These are phyloP conservation scores for Myopa tessellatipennis DNA, from an alignment of 2,888 invertebrate species.

Conservation along the genomic window DNA sequence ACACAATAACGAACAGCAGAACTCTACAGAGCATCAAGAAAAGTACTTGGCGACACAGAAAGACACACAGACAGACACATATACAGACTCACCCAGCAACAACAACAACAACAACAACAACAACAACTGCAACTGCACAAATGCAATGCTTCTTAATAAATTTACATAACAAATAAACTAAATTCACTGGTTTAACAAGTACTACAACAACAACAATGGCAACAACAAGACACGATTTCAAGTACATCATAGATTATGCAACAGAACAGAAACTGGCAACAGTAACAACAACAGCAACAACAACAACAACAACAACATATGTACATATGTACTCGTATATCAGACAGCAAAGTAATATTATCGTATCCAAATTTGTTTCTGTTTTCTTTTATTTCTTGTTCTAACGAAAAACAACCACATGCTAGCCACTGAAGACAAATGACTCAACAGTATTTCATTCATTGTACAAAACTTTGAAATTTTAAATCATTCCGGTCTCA, in stretches of 20 bases:
- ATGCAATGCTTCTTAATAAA: constrained; percentile 25
- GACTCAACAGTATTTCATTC: not conserved
- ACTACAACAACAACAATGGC: constrained; percentile 24
- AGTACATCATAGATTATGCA: constrained; percentile 28
- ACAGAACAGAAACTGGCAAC: constrained; percentile 25
- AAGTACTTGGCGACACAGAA: constrained; percentile 34
- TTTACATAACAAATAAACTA: constrained; percentile 45
- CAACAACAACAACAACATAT: constrained; percentile 15
- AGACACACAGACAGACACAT: constrained; percentile 25
- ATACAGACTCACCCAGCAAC: constrained; percentile 33
- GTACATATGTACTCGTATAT: not conserved
- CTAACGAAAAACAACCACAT: too few species aligned
- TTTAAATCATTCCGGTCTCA: not conserved
- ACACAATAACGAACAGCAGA: not conserved
- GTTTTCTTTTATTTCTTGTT: too few species aligned
- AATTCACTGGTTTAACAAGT: constrained; percentile 36
- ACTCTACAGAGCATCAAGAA: constrained; percentile 35
- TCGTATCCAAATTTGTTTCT: too few species aligned
- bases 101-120: constrained; percentile 41
- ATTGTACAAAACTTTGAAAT: too few species aligned
- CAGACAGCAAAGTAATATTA: constrained; percentile 6
- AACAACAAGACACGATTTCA: constrained; percentile 21
- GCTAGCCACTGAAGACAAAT: not conserved
- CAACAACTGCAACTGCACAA: constrained; percentile 27
- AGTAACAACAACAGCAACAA: constrained; percentile 25